A percentile compares a stretch with the other conserved stretches of the same genome.
Conservation (phyloP, 2,797 vertebrate genomes). For the Chaenodraco wilsoni region DNA sequence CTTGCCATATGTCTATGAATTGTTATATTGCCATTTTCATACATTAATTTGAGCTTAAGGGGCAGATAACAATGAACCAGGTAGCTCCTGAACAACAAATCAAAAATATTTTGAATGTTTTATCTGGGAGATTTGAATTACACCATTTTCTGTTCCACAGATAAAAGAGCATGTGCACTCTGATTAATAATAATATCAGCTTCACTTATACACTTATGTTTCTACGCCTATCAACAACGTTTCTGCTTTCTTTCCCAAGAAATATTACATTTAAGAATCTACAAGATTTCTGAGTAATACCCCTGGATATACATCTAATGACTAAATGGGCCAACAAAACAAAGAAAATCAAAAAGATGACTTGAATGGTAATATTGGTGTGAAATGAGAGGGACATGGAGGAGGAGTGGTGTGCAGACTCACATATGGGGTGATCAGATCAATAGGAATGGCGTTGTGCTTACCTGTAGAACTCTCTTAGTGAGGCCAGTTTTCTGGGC, state of each 20-base stretch:
- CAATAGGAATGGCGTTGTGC: slow-evolving; percentile 69
- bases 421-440: slow-evolving; percentile 51
- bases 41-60: slow-evolving; percentile 65
- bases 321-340: slow-evolving; percentile 76
- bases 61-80: slow-evolving; percentile 65
- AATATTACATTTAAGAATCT: slow-evolving; percentile 52
- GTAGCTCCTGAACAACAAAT: slow-evolving; percentile 62
- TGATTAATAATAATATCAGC: slow-evolving; percentile 49
- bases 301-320: slow-evolving; percentile 73
- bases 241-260: slow-evolving; percentile 42
- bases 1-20: slow-evolving; percentile 45
- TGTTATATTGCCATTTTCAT: slow-evolving; percentile 51
- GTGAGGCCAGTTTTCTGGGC: slow-evolving; percentile 99
- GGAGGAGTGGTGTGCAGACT: slow-evolving; percentile 61
- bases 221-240: slow-evolving; percentile 39
- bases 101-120: slow-evolving; percentile 37
- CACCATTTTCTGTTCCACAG: slow-evolving; percentile 37
- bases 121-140: slow-evolving; percentile 54
- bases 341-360: slow-evolving; percentile 72
- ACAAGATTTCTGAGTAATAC: slow-evolving; percentile 49
- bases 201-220: slow-evolving; percentile 51
- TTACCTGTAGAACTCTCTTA: slow-evolving; percentile 99
- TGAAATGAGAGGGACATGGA: slow-evolving; percentile 62
- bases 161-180: slow-evolving; percentile 70
- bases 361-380: slow-evolving; percentile 39